Evolutionary conservation across 2,797 vertebrate species (phyloP), one percentile per base, ranked within the genome.

Genomic region (Sciurus carolinensis): DNA sequence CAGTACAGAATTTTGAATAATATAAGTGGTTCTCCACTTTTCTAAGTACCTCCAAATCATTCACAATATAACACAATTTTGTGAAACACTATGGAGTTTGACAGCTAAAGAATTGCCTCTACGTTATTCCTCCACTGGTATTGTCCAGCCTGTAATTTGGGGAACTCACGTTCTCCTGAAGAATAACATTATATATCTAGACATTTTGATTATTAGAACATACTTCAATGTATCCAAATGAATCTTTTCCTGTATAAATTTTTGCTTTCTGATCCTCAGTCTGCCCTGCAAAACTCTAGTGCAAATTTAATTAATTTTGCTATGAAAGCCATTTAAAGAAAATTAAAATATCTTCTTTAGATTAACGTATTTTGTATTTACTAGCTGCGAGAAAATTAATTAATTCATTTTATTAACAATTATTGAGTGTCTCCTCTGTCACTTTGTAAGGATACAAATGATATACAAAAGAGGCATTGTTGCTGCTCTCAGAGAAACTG

Each of bases 81-180:
- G 22, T 75, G 33, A 67, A 36, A 64, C 26, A 17, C 22, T 44
- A 33, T 2, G 17, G n/a, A 67, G 7, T 3, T 5, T 59, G 26
- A 1, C 11, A 24, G 5, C 0, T 14, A 14, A 59, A 10, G 13
- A 57, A 62, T 26, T 18, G 9, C 2, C 30, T 36, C 2, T n/a
- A 18, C 12, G 5, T 39, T 24, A 7, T 50, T 47, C 22, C 12
- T 24, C 1, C 2, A 0, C 0, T 3, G 52, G 26, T 5, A 4
- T 5, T 12, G 3, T 26, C 14, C 14, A 28, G 18, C 2, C 12
- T 88, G 59, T 50, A 15, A 15, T 44, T 52, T 28, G 3, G 8
- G 17, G 1, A 3, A 11, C 9, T 1, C 9, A 7, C 14, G 26
- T 0, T 18, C 6, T 54, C 69, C 26, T 14, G 10, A 66, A 30